Evolutionary conservation across 1,140 invertebrate genomes (phyloP).

Genomic region (Scaptomyza graminum): DNA sequence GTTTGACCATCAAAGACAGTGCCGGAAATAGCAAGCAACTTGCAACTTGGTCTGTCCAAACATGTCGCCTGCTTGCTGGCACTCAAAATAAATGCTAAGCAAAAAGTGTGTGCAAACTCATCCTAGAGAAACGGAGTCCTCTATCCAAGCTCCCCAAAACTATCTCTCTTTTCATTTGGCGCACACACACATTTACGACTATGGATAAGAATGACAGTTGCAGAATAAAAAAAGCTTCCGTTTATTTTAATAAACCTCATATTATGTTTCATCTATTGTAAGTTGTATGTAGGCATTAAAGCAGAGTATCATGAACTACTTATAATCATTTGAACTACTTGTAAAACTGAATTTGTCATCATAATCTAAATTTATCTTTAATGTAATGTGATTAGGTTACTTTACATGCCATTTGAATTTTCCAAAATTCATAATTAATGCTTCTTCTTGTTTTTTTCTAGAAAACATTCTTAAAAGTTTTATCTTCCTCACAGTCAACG

Average conservation of each 20-base stretch:
- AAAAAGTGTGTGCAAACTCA: conserved; percentile 26
- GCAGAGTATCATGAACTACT: too few species aligned
- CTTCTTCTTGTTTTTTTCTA: too few species aligned
- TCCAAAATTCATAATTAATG: too few species aligned
- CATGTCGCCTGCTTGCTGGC: conserved; percentile 53
- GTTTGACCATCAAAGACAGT: conserved; percentile 39
- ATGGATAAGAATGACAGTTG: neutral
- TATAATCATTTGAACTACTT: too few species aligned
- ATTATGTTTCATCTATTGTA: neutral
- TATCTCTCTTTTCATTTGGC: neutral
- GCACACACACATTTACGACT: neutral
- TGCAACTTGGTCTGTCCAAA: conserved; percentile 46
- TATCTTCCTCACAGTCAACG: neutral
- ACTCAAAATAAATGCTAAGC: conserved; percentile 49
- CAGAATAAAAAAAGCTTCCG: neutral
- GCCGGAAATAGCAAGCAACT: conserved; percentile 46
- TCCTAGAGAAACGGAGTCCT: too few species aligned
- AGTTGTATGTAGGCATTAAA: too few species aligned
- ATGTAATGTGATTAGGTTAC: too few species aligned
- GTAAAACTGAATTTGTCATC: too few species aligned
- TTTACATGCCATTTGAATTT: too few species aligned
- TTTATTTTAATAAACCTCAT: neutral
- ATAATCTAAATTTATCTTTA: too few species aligned
- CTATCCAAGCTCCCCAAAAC: neutral
- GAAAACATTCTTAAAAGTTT: too few species aligned